Conservation (phyloP, 2,113 vertebrate genomes). For the Triplophysa siluroides region DNA sequence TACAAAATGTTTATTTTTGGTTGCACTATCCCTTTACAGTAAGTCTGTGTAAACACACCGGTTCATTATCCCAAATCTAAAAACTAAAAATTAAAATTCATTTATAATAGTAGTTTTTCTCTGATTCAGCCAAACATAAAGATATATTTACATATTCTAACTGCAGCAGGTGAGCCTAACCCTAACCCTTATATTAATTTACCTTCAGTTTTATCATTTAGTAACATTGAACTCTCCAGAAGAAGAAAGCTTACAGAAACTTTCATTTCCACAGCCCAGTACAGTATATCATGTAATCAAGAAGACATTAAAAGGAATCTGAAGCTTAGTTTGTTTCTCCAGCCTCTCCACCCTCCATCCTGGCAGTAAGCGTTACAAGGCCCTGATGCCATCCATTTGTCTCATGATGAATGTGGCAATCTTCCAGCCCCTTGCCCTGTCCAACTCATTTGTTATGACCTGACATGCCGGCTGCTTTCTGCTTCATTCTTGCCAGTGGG, state of each 20-base stretch:
- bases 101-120: no score
- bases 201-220: neutral
- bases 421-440: constrained; percentile 55
- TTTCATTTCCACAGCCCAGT: neutral
- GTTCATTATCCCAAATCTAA: no score
- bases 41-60: no score
- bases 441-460: constrained; percentile 53
- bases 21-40: no score
- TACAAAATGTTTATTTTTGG: no score
- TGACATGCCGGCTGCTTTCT: constrained; percentile 50
- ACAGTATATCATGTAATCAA: constrained; percentile 47
- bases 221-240: neutral
- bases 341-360: constrained; percentile 22
- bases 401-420: constrained; percentile 59
- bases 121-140: neutral
- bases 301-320: constrained; percentile 45
- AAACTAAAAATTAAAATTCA: no score
- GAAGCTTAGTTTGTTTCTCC: constrained; percentile 47
- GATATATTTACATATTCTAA: neutral
- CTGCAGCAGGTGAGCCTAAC: no score
- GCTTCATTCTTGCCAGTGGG: constrained; percentile 49
- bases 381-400: constrained; percentile 45
- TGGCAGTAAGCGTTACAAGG: constrained; percentile 48
- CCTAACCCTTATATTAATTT: neutral
- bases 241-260: neutral